A percentile compares a stretch with the other conserved stretches of the same genome.
Evolutionary conservation across 2,888 invertebrate species (phyloP).

Genomic region (Camponotus fellah): DNA sequence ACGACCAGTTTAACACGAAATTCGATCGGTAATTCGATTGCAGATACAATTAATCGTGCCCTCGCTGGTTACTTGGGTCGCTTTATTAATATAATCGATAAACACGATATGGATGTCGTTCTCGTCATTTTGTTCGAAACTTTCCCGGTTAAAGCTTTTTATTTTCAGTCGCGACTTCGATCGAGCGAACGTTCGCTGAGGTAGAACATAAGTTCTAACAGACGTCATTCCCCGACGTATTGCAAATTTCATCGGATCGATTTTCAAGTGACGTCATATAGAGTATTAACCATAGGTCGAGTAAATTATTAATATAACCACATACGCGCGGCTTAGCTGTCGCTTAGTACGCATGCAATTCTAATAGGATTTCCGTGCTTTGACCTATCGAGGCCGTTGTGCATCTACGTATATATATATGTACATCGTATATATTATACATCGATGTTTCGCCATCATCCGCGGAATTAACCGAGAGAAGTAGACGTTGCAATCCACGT

Average conservation of each 20-base stretch:
- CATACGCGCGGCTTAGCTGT: slow-evolving; percentile 45
- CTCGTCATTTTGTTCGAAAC: background rate
- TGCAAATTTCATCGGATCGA: slow-evolving; percentile 82
- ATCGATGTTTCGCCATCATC: slow-evolving; percentile 36
- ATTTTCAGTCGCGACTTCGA: slow-evolving; percentile 19
- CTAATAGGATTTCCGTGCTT: slow-evolving; percentile 70
- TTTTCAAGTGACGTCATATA: slow-evolving; percentile 81
- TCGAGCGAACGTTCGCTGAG: slow-evolving; percentile 19
- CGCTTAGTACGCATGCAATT: slow-evolving; percentile 56
- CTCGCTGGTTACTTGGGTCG: slow-evolving; percentile 1
- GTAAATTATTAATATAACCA: slow-evolving; percentile 75
- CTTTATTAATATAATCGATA: slow-evolving; percentile 47
- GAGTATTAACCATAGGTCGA: slow-evolving; percentile 71
- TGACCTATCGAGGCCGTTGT: slow-evolving; percentile 67
- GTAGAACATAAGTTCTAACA: slow-evolving; percentile 74
- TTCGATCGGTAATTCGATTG: slow-evolving; percentile 42
- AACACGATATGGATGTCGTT: background rate
- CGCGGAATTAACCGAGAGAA: slow-evolving; percentile 10
- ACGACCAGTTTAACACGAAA: slow-evolving; percentile 31
- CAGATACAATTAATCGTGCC: slow-evolving; percentile 23
- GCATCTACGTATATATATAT: background rate
- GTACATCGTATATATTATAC: no score
- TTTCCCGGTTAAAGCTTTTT: slow-evolving; percentile 7
- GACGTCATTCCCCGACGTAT: slow-evolving; percentile 77
- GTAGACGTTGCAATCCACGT: background rate